These are phyloP conservation scores for Tupaia chinensis DNA, from an alignment of 2,113 vertebrate genomes.

Conservation along the genomic window DNA sequence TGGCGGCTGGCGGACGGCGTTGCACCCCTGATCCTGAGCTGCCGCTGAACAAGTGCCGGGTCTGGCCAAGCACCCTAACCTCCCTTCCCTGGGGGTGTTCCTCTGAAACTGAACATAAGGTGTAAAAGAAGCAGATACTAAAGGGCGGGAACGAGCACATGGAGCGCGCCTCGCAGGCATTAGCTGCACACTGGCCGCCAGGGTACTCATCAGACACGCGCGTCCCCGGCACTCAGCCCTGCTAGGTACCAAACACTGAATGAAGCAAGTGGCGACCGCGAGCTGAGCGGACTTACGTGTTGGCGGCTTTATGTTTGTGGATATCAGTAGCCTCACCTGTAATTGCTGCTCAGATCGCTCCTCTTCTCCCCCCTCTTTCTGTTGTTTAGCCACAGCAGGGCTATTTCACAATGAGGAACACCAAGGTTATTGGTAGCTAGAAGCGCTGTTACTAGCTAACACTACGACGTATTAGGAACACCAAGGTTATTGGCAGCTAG, in stretches of 20 bases:
- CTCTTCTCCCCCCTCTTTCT: not conserved
- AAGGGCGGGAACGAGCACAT: not conserved
- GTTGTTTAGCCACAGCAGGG: constrained; percentile 1
- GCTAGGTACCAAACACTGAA: constrained; percentile 9
- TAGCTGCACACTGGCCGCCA: no score
- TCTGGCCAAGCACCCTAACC: constrained; percentile 5
- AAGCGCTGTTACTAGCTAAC: not conserved
- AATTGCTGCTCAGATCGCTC: not conserved
- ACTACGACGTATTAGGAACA: not conserved
- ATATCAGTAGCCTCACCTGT: no score
- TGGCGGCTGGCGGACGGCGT: no score
- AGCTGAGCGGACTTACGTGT: not conserved
- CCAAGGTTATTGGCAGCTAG: not conserved
- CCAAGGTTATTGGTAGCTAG: constrained; percentile 65
- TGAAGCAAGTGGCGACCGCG: not conserved
- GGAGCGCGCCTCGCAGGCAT: not conserved
- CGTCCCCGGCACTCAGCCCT: not conserved
- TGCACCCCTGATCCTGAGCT: not conserved
- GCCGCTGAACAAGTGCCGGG: not conserved
- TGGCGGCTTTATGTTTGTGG: not conserved
- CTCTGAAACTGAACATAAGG: constrained; percentile 17
- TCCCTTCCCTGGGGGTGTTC: not conserved
- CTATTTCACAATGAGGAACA: constrained; percentile 72
- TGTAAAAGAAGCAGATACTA: not conserved
- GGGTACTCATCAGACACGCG: no score